Base-by-base conservation (phyloP, 2,113 vertebrate species). In the Psilopogon haemacephalus region DNA sequence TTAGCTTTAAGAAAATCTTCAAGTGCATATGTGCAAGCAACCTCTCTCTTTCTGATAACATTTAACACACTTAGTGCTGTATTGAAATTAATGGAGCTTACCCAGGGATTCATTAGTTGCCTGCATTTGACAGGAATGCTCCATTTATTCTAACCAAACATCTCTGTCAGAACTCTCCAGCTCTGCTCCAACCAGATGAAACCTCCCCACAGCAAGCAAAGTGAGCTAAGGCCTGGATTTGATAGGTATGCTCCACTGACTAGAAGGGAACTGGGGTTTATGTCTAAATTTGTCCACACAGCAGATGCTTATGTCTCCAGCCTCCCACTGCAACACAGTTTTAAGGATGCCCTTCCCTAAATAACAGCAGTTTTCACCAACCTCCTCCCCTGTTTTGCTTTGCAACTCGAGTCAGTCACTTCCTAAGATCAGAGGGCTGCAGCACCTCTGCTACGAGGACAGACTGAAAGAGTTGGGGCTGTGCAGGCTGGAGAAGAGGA, bases 41-140 rank as follows among this genome's bases (percentile, higher is more conserved):
- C 58, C 37, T 58, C 48, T 68, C 80, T 55, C 48, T 68, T 77
- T 55, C 48, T 68, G 80, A n/a, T n/a, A 87, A 73, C 82, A 82
- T 72, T 91, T 92, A 93, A 82, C 40, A 91, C 50, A 88, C 68
- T 90, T 70, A 77, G 33, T 78, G 60, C 30, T 50, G n/a, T 63
- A 93, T 46, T 96, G 81, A 92, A 96, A 96, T 67, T 93, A 96
- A 93, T 85, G 79, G 62, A 37, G 38, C 42, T 95, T 84, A 86
- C 42, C 65, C 88, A 58, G 79, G 63, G 82, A 94, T 96, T 96
- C 83, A 92, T 92, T 94, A 96, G 69, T 50, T 85, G 59, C 33
- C 54, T 92, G 64, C 26, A 90, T 89, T 96, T 94, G 15, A 94
- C 44, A 74, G 58, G 59, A 94, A 95, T 2, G 24, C 50, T 93